Base-by-base conservation (phyloP, 2,888 invertebrate genomes). In the Parthenolecanium corni region DNA sequence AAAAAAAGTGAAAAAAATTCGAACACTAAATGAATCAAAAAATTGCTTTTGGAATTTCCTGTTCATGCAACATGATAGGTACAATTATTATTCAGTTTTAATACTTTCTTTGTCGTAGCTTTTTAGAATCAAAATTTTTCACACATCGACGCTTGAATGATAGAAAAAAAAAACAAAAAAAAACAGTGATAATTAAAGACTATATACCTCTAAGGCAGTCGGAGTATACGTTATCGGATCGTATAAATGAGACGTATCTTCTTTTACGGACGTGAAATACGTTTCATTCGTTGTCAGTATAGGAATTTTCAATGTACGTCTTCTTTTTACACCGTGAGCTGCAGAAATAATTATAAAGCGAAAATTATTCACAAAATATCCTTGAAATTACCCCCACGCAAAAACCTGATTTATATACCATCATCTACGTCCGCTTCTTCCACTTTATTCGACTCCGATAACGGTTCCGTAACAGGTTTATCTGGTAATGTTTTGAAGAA, bases 171-270 rank as follows among this genome's bases (percentile, higher is more conserved):
- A 11, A 38, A 38, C 12, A 38, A 11, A 38, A n/a, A n/a, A n/a
- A n/a, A n/a, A n/a, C n/a, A n/a, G n/a, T n/a, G 31, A 9, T 9
- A 31, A 9, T 31, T 6, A 31, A 31, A 31, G 18, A 49, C 5
- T 2, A 49, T 42, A 14, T 38, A 58, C 58, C 49, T 58, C 58
- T 49, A 58, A 49, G 14, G 47, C 20, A n/a, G 58, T 58, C 18
- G 58, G 58, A 20, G 58, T 49, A 23, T 58, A 58, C n/a, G 58
- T 58, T 20, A 58, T 38, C 4, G 58, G 58, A 51, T 47, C 47
- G 14, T 42, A 42, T 14, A 42, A 5, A 25, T 56, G 56, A 49
- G 36, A 25, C 2, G 38, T 58, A 49, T 58, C 58, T 23, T 58
- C 49, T 31, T 47, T 44, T 11, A 51, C 36, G 20, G 49, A 25